Percentiles rank a stretch among this genome's conserved stretches.
These are phyloP conservation scores for Dendroctonus valens DNA, from an alignment of 1,140 invertebrate genomes.

Conservation along the genomic window DNA sequence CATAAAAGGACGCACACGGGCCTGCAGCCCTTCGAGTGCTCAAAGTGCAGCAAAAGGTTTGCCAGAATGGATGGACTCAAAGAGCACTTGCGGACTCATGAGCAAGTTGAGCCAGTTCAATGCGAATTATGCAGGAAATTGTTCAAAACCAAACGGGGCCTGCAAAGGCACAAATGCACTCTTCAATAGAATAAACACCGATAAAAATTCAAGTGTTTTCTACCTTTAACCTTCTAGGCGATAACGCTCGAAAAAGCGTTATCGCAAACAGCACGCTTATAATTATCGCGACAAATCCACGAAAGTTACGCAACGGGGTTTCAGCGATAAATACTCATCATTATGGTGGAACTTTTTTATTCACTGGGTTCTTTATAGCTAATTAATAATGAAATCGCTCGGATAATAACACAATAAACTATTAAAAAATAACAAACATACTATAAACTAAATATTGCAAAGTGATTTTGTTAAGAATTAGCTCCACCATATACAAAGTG, in stretches of 20 bases:
- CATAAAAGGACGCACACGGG: conserved; percentile 21
- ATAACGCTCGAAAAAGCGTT: background rate
- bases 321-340: too few relatives aligned
- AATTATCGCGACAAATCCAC: too few relatives aligned
- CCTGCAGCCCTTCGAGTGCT: conserved; percentile 15
- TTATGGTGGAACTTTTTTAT: too few relatives aligned
- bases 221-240: background rate
- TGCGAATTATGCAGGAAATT: conserved; percentile 13
- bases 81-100: conserved; percentile 17
- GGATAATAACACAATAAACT: too few relatives aligned
- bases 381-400: too few relatives aligned
- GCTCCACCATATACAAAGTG: too few relatives aligned
- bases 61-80: conserved; percentile 19
- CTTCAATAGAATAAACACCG: background rate
- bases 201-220: background rate
- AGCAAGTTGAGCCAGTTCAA: conserved; percentile 4
- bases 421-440: too few relatives aligned
- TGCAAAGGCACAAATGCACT: conserved; percentile 21
- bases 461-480: too few relatives aligned
- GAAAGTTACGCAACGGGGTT: too few relatives aligned
- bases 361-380: too few relatives aligned
- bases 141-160: conserved; percentile 13
- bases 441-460: too few relatives aligned
- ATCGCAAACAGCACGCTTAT: too few relatives aligned
- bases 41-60: conserved; percentile 13